These are phyloP conservation scores for Anthophora plumipes DNA, from an alignment of 2,888 invertebrate species.

Conservation along the genomic window DNA sequence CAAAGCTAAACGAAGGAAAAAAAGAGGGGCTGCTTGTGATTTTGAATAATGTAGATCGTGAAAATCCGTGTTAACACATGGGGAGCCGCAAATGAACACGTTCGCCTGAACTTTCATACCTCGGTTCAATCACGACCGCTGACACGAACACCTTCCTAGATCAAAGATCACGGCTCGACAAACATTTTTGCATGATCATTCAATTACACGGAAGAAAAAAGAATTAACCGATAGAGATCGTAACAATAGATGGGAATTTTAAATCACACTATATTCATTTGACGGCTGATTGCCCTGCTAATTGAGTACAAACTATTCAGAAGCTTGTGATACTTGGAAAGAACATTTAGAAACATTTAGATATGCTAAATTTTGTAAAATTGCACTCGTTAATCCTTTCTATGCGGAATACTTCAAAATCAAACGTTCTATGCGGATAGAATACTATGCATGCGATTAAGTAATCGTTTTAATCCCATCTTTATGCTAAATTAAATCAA, in stretches of 20 bases:
- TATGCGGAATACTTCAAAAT: no score
- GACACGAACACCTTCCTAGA: background rate
- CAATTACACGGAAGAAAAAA: conserved; percentile 12
- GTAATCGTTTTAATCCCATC: no score
- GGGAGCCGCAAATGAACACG: conserved; percentile 35
- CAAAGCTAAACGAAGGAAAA: conserved; percentile 29
- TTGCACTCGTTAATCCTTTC: no score
- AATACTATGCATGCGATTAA: no score
- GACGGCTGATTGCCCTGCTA: conserved; percentile 2
- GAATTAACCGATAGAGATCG: background rate
- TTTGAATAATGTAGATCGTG: conserved; percentile 58
- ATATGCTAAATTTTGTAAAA: background rate
- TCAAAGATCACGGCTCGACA: conserved; percentile 13
- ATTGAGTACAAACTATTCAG: background rate
- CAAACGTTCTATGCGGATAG: no score
- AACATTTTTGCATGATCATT: conserved; percentile 23
- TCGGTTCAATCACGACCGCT: background rate
- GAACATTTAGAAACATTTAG: no score
- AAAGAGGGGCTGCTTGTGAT: conserved; percentile 35
- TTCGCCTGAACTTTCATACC: conserved; percentile 22
- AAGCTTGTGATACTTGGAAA: background rate
- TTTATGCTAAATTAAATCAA: no score
- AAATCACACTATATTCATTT: background rate
- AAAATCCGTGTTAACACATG: conserved; percentile 47
- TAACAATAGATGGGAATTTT: background rate